phyloP scores from a whole-genome alignment of 2,888 invertebrate species.

The Lobophora halterata region DNA sequence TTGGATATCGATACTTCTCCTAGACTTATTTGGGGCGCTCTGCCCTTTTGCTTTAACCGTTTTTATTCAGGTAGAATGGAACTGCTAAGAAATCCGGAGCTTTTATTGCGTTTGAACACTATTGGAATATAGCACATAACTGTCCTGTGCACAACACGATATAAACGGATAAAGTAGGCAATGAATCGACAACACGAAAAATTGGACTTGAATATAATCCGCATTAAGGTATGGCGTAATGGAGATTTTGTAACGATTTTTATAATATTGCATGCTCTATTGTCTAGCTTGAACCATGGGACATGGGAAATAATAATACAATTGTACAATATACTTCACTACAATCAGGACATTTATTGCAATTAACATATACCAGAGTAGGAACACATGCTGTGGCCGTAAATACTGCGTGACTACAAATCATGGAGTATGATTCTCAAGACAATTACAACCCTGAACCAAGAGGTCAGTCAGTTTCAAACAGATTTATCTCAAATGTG shows the following conservation, averaged over 20 bases:
- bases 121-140: conserved; percentile 8
- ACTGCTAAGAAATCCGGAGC: conserved; percentile 9
- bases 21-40: conserved; percentile 14
- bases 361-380: conserved; percentile 1
- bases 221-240: conserved; percentile 17
- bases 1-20: conserved; percentile 4
- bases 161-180: conserved; percentile 15
- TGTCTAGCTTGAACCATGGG: conserved; percentile 22
- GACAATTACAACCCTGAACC: conserved; percentile 1
- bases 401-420: neutral
- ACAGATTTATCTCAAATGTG: too few species aligned
- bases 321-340: conserved; percentile 7
- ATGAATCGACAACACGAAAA: conserved; percentile 1
- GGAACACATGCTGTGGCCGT: conserved; percentile 1
- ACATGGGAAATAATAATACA: conserved; percentile 15
- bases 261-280: conserved; percentile 21
- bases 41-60: conserved; percentile 15
- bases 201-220: conserved; percentile 3
- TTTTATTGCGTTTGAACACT: conserved; percentile 6
- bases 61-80: conserved; percentile 22
- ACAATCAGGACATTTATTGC: conserved; percentile 1
- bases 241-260: conserved; percentile 11
- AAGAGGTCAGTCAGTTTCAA: neutral
- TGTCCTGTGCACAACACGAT: conserved; percentile 1
- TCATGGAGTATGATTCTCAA: conserved; percentile 3